Percentiles rank a stretch among this genome's conserved stretches.
phyloP scores from a whole-genome alignment of 2,888 invertebrate species.

The Hemistola chrysoprasaria region DNA sequence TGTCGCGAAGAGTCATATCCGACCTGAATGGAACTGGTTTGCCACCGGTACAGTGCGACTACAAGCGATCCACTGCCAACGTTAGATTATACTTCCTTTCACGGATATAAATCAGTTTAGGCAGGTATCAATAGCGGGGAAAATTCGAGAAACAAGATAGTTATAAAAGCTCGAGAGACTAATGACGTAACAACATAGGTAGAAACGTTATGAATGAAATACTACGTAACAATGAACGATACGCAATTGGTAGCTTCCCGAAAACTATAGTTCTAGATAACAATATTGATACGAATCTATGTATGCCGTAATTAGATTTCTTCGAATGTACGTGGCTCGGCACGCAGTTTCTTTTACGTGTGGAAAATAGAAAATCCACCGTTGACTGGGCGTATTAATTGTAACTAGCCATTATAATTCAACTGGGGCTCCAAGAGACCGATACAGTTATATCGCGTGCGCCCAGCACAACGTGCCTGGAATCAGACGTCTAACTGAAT shows the following conservation, averaged over 20 bases:
- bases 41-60: constrained; percentile 44
- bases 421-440: constrained; percentile 59
- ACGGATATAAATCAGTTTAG: constrained; percentile 34
- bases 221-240: constrained; percentile 11
- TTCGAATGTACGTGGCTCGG: constrained; percentile 60
- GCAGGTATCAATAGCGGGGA: constrained; percentile 3
- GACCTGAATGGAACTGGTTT: constrained; percentile 76
- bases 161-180: constrained; percentile 19
- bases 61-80: constrained; percentile 42
- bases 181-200: constrained; percentile 6
- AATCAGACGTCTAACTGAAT: constrained; percentile 63
- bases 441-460: constrained; percentile 79
- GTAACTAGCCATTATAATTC: constrained; percentile 75
- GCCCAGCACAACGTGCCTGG: constrained; percentile 59
- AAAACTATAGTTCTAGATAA: constrained; percentile 13
- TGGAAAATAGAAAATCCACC: constrained; percentile 81
- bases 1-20: constrained; percentile 67
- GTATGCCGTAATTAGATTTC: constrained; percentile 69
- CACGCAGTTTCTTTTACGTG: constrained; percentile 80
- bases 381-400: constrained; percentile 80
- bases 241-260: constrained; percentile 4
- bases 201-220: constrained; percentile 7
- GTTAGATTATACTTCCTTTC: constrained; percentile 43
- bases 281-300: constrained; percentile 33
- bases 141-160: constrained; percentile 4